Conservation (phyloP, 2,797 vertebrate species). For the Danio aesculapii region DNA sequence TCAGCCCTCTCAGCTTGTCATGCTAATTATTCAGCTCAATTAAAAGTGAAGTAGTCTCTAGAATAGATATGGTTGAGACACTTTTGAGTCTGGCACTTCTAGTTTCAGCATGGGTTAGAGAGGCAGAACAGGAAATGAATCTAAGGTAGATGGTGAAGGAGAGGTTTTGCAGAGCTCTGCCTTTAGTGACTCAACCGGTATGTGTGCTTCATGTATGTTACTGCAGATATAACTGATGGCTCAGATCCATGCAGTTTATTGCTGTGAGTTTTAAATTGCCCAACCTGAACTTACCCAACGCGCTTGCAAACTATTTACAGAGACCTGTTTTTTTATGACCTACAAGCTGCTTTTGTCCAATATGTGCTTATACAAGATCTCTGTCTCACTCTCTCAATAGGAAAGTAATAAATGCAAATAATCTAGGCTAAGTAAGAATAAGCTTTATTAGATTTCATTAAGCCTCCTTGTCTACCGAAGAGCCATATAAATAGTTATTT, state of each 20-base stretch:
- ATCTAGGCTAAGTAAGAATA: conserved; percentile 52
- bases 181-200: neutral
- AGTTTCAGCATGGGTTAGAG: neutral
- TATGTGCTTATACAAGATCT: conserved; percentile 5
- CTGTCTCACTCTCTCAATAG: conserved; percentile 10
- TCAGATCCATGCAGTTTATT: neutral
- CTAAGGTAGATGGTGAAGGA: neutral
- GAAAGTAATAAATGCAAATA: conserved; percentile 42
- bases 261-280: neutral
- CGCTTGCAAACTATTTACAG: neutral
- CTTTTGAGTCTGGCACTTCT: neutral
- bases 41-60: neutral
- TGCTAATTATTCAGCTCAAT: neutral
- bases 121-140: neutral
- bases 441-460: conserved; percentile 56
- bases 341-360: conserved; percentile 3
- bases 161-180: neutral
- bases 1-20: neutral
- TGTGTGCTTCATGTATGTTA: conserved; percentile 1
- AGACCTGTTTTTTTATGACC: neutral
- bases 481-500: conserved; percentile 57
- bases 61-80: neutral
- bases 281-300: neutral
- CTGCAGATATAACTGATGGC: neutral
- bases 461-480: conserved; percentile 32